phyloP scores from a whole-genome alignment of 2,113 vertebrate genomes.

The human region DNA sequence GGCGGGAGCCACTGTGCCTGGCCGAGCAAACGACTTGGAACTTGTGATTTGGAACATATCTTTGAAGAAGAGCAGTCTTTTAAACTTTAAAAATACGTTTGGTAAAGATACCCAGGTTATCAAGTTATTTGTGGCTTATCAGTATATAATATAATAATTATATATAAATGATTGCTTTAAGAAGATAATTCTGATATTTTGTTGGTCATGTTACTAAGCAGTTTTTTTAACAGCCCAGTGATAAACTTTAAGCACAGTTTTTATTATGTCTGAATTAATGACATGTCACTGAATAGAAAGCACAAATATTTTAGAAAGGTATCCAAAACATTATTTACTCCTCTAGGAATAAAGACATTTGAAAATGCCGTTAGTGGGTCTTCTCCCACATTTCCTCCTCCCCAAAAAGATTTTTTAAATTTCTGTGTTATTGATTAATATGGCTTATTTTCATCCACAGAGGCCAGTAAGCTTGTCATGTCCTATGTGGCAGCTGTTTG shows the following conservation, averaged over 20 bases:
- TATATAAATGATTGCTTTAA: not conserved
- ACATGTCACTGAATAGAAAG: not conserved
- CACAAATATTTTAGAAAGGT: not conserved
- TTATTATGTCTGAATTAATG: not conserved
- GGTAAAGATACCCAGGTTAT: not conserved
- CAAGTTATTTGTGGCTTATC: not conserved
- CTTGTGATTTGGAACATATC: not conserved
- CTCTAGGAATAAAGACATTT: not conserved
- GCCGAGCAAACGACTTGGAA: no score
- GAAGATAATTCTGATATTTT: not conserved
- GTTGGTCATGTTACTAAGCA: not conserved
- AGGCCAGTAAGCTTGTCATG: conserved; percentile 99
- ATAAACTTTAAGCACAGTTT: not conserved
- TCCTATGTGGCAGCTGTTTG: conserved; percentile 99
- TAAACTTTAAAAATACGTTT: not conserved
- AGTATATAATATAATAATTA: not conserved
- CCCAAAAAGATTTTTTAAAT: not conserved
- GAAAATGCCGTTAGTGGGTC: not conserved
- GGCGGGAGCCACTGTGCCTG: not conserved
- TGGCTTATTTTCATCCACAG: conserved; percentile 79
- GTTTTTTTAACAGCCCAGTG: not conserved
- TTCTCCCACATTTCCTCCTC: not conserved
- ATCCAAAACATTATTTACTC: not conserved
- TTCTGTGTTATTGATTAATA: not conserved
- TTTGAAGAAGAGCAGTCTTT: not conserved